Evolutionary conservation across 2,888 invertebrate species (phyloP).

Genomic region (Cancer borealis): DNA sequence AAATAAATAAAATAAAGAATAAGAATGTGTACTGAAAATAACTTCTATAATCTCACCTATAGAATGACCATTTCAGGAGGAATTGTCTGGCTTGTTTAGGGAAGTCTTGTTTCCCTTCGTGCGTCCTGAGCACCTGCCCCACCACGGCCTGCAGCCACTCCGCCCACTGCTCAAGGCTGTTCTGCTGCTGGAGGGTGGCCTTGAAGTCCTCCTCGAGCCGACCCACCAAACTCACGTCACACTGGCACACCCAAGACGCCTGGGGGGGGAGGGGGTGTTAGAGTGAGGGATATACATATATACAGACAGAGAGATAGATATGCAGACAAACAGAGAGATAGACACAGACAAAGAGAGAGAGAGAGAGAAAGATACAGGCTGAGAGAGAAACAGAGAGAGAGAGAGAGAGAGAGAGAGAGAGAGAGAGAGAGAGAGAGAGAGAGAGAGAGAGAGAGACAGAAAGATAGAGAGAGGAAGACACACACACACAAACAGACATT

Average conservation of each 20-base stretch:
- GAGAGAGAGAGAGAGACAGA: too few relatives aligned
- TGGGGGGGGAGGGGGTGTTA: slow-evolving; percentile 80
- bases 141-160: slow-evolving; percentile 97
- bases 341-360: too few relatives aligned
- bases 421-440: too few relatives aligned
- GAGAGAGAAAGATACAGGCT: too few relatives aligned
- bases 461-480: too few relatives aligned
- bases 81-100: slow-evolving; percentile 93
- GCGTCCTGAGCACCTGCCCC: slow-evolving; percentile 91
- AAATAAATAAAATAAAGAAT: too few relatives aligned
- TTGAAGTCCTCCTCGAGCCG: slow-evolving; percentile 94
- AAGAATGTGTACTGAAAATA: neutral
- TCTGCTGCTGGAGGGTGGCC: slow-evolving; percentile 90
- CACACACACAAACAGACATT: too few relatives aligned
- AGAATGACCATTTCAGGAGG: slow-evolving; percentile 94
- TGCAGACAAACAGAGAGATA: too few relatives aligned
- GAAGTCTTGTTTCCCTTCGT: slow-evolving; percentile 88
- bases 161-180: slow-evolving; percentile 98
- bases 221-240: slow-evolving; percentile 91
- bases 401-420: too few relatives aligned
- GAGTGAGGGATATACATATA: too few relatives aligned
- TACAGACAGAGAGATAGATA: too few relatives aligned
- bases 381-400: too few relatives aligned
- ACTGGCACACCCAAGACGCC: slow-evolving; percentile 99
- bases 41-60: neutral